Evolutionary conservation across 2,888 invertebrate species (phyloP).

Genomic region (Syrista parreyssii): DNA sequence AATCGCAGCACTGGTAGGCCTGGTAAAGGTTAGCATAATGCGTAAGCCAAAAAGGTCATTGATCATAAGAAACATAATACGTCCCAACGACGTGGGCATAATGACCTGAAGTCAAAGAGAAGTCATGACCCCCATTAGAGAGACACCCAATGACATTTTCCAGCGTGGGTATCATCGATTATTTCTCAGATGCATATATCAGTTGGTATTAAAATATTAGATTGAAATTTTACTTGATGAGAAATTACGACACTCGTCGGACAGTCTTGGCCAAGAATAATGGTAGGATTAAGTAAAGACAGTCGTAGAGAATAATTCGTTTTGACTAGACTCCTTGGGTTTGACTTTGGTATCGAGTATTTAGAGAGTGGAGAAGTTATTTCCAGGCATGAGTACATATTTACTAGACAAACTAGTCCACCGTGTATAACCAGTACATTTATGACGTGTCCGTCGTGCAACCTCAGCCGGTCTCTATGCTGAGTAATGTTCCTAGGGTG

Average conservation of each 20-base stretch:
- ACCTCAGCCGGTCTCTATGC: neutral
- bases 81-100: neutral
- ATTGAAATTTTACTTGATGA: neutral
- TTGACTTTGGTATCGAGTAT: neutral
- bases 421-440: neutral
- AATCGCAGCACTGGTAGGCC: neutral
- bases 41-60: constrained; percentile 7
- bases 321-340: neutral
- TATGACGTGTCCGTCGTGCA: neutral
- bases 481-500: neutral
- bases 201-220: neutral
- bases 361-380: neutral
- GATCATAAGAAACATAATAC: neutral
- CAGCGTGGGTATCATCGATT: neutral
- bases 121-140: neutral
- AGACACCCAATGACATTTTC: neutral
- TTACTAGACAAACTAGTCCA: neutral
- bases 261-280: neutral
- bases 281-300: neutral
- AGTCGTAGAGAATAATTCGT: neutral
- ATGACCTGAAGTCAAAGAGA: neutral
- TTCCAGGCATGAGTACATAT: neutral
- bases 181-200: neutral
- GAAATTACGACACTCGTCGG: neutral
- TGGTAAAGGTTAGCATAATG: constrained; percentile 4